Conservation (phyloP, 2,888 invertebrate genomes). For the Lamproptera curius region DNA sequence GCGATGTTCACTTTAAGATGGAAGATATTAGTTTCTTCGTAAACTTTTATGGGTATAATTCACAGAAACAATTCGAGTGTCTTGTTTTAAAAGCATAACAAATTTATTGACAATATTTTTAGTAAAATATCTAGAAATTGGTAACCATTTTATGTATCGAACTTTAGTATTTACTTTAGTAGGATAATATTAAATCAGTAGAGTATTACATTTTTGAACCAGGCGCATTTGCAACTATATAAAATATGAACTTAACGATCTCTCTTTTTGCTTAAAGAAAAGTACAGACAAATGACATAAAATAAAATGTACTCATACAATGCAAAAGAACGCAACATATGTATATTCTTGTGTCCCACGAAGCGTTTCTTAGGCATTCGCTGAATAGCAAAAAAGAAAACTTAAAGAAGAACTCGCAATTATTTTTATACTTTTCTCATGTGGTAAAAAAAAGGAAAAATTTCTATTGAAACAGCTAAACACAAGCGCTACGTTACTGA, state of each 20-base stretch:
- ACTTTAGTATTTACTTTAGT: no score
- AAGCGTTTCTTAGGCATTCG: constrained; percentile 20
- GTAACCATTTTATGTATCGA: no score
- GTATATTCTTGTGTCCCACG: constrained; percentile 18
- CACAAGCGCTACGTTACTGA: constrained; percentile 8
- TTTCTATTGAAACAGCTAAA: constrained; percentile 18
- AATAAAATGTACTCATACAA: constrained; percentile 18
- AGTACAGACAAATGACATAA: constrained; percentile 19
- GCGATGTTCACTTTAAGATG: constrained; percentile 60
- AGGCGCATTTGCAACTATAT: constrained; percentile 6
- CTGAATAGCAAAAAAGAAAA: constrained; percentile 15
- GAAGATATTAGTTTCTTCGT: constrained; percentile 49
- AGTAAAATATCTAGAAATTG: no score
- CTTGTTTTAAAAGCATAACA: not conserved
- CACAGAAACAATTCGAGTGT: constrained; percentile 1
- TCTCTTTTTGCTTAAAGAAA: constrained; percentile 14
- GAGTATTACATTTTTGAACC: no score
- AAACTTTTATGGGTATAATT: constrained; percentile 16
- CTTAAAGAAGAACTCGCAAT: constrained; percentile 17
- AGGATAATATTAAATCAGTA: no score
- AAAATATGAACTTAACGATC: constrained; percentile 1
- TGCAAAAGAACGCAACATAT: constrained; percentile 18
- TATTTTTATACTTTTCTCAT: constrained; percentile 18
- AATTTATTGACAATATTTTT: no score
- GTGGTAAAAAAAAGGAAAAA: constrained; percentile 5